These are phyloP conservation scores for Pteronura brasiliensis DNA, from an alignment of 2,113 vertebrate species.

Conservation along the genomic window DNA sequence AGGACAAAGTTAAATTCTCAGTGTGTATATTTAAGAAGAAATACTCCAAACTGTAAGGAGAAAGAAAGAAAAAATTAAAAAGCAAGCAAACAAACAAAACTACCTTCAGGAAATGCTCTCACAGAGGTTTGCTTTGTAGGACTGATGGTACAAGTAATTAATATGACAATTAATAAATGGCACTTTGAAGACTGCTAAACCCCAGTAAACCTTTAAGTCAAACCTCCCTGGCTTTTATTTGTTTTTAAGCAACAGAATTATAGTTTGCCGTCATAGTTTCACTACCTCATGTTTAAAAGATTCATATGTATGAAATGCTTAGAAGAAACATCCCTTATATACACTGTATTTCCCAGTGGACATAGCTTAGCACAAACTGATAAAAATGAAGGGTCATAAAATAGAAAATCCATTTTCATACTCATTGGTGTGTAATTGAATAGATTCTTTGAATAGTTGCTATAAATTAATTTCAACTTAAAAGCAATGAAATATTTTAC, in stretches of 20 bases:
- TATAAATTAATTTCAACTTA: conserved; percentile 65
- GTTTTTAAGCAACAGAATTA: conserved; percentile 66
- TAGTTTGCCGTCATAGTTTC: conserved; percentile 63
- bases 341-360: conserved; percentile 50
- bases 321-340: conserved; percentile 59
- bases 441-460: background rate
- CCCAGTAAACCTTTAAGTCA: conserved; percentile 59
- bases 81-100: background rate
- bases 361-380: conserved; percentile 54
- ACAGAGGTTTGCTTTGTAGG: conserved; percentile 71
- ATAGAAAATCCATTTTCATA: conserved; percentile 70
- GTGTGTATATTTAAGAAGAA: conserved; percentile 64
- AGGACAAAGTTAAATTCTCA: conserved; percentile 39
- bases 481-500: conserved; percentile 47
- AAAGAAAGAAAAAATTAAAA: background rate
- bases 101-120: conserved; percentile 58
- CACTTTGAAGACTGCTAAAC: conserved; percentile 70
- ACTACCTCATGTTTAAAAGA: conserved; percentile 69
- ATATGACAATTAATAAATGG: conserved; percentile 76
- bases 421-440: conserved; percentile 46
- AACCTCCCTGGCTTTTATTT: conserved; percentile 63
- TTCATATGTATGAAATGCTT: conserved; percentile 59
- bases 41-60: conserved; percentile 57
- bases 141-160: conserved; percentile 77
- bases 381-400: conserved; percentile 62